Base-by-base conservation (phyloP, 2,113 vertebrate species). In the Pagrus major region DNA sequence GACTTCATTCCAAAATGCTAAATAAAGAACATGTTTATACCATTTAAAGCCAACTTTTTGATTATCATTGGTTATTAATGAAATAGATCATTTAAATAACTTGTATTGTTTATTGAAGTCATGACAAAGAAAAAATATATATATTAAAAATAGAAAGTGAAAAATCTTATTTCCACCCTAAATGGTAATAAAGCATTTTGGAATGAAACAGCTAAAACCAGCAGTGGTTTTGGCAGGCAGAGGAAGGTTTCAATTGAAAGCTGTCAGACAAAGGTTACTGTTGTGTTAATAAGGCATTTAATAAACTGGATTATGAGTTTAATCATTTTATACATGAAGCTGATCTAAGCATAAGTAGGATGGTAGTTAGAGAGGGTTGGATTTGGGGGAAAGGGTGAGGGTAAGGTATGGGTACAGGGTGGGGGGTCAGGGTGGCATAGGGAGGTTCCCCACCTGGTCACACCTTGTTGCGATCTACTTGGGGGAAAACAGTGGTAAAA, bases 381-480 rank as follows among this genome's bases (percentile, higher is more conserved):
- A 39, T 51, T 63, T 10, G 29, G 23, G 46, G 72, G 25, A 47
- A 21, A 4, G 75, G 70, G 51, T 61, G 20, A 3, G 80, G 86
- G 21, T 47, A 49, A 73, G 59, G 71, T 33, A 60, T 80, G 76
- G 78, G 27, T 71, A 63, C 1, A 41, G 60, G 78, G 76, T 70
- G 44, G 47, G 71, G 76, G 51, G 63, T 71, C 20, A 11, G 71
- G 55, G 76, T 61, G 78, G 60, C 76, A 84, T 83, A 77, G 68
- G 72, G 85, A 87, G 83, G 92, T 76, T 93, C 91, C 95, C 94
- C 94, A 95, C 94, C 94, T 95, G 93, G 93, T 94, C 75, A 94
- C 89, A 90, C 92, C 93, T 94, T 95, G 95, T 72, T 94, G 95
- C 91, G 92, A 91, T 95, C 94, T 95, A 95, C 92, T 94, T 86